phyloP scores from a whole-genome alignment of 2,888 invertebrate genomes.

The Ennomos fuscantarius region DNA sequence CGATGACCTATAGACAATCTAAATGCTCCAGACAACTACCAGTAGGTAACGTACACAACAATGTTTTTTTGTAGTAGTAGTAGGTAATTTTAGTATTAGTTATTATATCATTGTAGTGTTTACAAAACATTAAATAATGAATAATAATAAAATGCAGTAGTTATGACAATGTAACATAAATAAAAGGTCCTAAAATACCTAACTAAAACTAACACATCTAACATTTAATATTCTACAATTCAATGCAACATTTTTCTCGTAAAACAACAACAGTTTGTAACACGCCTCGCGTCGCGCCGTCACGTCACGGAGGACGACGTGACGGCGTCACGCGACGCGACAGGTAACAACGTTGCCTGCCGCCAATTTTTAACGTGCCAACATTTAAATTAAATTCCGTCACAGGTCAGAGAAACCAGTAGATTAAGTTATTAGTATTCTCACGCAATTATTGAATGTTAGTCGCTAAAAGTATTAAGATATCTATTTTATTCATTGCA shows the following conservation, averaged over 20 bases:
- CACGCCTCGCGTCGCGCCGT: constrained; percentile 5
- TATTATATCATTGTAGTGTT: too few relatives aligned
- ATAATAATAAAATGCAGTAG: not conserved
- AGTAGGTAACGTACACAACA: too few relatives aligned
- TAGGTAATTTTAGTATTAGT: too few relatives aligned
- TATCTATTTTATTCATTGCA: too few relatives aligned
- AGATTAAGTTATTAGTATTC: not conserved
- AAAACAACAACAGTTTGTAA: constrained; percentile 27
- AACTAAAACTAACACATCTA: not conserved
- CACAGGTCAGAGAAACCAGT: constrained; percentile 6
- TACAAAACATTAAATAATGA: too few relatives aligned
- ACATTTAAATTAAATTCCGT: constrained; percentile 80
- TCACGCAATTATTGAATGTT: not conserved
- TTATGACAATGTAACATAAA: not conserved
- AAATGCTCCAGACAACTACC: too few relatives aligned
- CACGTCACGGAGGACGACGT: constrained; percentile 52
- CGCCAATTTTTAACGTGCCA: constrained; percentile 74
- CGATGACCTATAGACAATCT: too few relatives aligned
- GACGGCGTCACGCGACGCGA: constrained; percentile 57
- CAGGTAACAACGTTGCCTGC: constrained; percentile 71
- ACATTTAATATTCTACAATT: constrained; percentile 28
- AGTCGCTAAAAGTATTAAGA: too few relatives aligned
- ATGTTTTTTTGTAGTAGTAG: too few relatives aligned
- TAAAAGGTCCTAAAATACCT: not conserved
- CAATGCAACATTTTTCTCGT: constrained; percentile 33